These are phyloP conservation scores for Metalampra italica DNA, from an alignment of 2,888 invertebrate genomes.

Conservation along the genomic window DNA sequence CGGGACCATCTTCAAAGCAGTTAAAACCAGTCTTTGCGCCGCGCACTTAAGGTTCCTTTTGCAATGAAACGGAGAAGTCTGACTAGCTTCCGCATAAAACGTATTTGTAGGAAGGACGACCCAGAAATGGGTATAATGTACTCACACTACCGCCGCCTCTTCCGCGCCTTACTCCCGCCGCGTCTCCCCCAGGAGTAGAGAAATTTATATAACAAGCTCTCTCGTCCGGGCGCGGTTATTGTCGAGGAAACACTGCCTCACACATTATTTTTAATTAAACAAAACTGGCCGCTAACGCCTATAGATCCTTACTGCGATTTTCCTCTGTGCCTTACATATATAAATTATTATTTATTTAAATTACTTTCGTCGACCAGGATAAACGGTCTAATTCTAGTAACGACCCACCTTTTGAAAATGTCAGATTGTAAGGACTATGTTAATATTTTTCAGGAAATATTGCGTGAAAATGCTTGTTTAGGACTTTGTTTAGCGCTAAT, in stretches of 20 bases:
- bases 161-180: slow-evolving; percentile 69
- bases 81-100: slow-evolving; percentile 77
- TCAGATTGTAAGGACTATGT: no score
- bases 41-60: slow-evolving; percentile 39
- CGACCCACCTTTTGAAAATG: no score
- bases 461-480: no score
- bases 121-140: slow-evolving; percentile 79
- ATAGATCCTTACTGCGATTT: slow-evolving; percentile 46
- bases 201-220: slow-evolving; percentile 79
- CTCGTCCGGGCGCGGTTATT: slow-evolving; percentile 72
- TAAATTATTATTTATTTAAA: background rate
- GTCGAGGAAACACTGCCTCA: slow-evolving; percentile 69
- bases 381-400: no score
- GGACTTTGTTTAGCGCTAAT: no score
- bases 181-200: slow-evolving; percentile 72
- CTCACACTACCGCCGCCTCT: slow-evolving; percentile 71
- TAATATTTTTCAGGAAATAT: no score
- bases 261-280: slow-evolving; percentile 76
- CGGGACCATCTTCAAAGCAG: slow-evolving; percentile 35
- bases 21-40: slow-evolving; percentile 32
- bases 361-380: no score
- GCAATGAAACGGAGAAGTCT: slow-evolving; percentile 29
- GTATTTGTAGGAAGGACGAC: slow-evolving; percentile 79
- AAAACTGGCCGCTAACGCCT: slow-evolving; percentile 52
- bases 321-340: slow-evolving; percentile 19